A percentile compares a stretch with the other conserved stretches of the same genome.
phyloP scores from a whole-genome alignment of 2,888 invertebrate species.

The Leptinotarsa rubiginosa region DNA sequence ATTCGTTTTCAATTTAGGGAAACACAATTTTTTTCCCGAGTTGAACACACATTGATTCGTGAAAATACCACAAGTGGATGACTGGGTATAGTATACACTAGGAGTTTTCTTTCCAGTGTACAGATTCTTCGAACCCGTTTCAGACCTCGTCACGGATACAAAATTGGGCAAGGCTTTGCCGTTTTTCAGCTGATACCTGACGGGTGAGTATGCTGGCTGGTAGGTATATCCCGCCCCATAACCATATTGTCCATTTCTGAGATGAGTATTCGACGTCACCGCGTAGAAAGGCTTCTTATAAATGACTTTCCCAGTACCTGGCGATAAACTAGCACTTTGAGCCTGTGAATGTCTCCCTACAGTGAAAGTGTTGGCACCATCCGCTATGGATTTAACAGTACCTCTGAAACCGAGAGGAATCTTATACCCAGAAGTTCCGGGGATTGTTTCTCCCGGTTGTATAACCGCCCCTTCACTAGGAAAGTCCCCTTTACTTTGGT shows the following conservation, averaged over 20 bases:
- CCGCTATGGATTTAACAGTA: constrained; percentile 74
- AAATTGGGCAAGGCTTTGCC: constrained; percentile 74
- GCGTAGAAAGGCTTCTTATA: constrained; percentile 61
- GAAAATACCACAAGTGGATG: constrained; percentile 88
- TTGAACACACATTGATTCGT: constrained; percentile 87
- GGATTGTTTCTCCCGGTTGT: constrained; percentile 75
- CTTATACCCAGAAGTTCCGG: constrained; percentile 73
- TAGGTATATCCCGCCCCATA: constrained; percentile 62
- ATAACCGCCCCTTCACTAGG: constrained; percentile 71
- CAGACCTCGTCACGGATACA: constrained; percentile 83
- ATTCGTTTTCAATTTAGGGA: constrained; percentile 82
- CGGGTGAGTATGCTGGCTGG: constrained; percentile 57
- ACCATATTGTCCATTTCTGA: constrained; percentile 58
- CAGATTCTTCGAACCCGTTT: constrained; percentile 74
- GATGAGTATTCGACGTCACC: constrained; percentile 59
- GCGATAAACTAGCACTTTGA: constrained; percentile 71
- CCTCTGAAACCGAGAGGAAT: constrained; percentile 79
- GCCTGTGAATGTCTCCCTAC: constrained; percentile 76
- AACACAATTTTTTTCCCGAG: constrained; percentile 83
- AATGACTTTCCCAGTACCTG: constrained; percentile 60
- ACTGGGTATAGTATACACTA: constrained; percentile 86
- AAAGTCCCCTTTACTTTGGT: constrained; percentile 69
- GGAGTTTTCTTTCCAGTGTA: constrained; percentile 78
- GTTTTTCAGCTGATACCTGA: constrained; percentile 60
- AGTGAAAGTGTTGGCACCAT: constrained; percentile 71